Conservation (phyloP, 1,140 invertebrate species). For the Cataglyphis hispanica region DNA sequence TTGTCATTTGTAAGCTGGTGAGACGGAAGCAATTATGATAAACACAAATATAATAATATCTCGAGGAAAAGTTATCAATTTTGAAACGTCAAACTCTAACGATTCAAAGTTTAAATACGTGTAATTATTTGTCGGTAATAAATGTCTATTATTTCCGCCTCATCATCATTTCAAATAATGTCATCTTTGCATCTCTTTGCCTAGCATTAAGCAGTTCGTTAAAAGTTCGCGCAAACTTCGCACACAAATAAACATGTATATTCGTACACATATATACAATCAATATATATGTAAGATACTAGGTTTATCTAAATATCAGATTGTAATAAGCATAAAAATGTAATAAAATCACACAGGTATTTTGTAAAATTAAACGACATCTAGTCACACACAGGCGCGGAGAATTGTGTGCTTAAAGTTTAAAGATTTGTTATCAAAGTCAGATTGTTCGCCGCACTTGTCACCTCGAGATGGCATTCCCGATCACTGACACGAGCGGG, state of each 20-base stretch:
- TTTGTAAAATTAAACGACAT: not conserved
- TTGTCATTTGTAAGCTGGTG: not conserved
- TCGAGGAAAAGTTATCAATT: not conserved
- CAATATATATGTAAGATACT: not conserved
- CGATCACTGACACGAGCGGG: conserved; percentile 25
- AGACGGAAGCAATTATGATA: conserved; percentile 1
- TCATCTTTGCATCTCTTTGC: not conserved
- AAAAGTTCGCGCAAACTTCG: not conserved
- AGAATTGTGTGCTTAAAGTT: not conserved
- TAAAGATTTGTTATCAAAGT: conserved; percentile 24
- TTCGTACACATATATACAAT: not conserved
- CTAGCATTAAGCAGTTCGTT: not conserved
- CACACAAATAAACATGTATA: no score
- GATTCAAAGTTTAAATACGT: not conserved
- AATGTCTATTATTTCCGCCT: conserved; percentile 25
- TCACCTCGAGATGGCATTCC: conserved; percentile 17
- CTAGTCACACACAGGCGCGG: not conserved
- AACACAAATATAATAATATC: not conserved
- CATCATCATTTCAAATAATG: not conserved
- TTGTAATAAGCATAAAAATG: not conserved
- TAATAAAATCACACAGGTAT: not conserved
- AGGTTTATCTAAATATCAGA: not conserved
- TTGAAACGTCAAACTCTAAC: not conserved
- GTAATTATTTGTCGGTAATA: not conserved
- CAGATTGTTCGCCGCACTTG: conserved; percentile 27